Percentiles rank a stretch among this genome's conserved stretches.
Conservation (phyloP, 2,888 invertebrate species). For the Amiota communis region DNA sequence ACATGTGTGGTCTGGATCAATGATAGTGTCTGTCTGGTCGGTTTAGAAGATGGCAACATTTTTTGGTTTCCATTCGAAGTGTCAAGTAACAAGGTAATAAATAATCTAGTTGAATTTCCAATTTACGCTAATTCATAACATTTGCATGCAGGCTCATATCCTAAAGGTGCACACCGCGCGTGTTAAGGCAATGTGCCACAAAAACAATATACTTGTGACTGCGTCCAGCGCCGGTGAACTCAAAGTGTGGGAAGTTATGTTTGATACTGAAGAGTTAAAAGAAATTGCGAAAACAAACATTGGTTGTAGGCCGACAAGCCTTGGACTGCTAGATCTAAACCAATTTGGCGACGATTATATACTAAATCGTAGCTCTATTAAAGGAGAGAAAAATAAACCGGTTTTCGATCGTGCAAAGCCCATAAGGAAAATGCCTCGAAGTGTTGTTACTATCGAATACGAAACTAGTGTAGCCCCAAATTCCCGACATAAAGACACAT, state of each 20-base stretch:
- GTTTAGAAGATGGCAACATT: constrained; percentile 84
- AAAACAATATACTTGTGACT: constrained; percentile 78
- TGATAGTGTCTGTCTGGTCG: constrained; percentile 79
- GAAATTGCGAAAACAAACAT: constrained; percentile 77
- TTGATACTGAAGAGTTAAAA: constrained; percentile 61
- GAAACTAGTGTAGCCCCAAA: constrained; percentile 41
- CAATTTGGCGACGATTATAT: constrained; percentile 56
- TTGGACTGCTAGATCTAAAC: constrained; percentile 76
- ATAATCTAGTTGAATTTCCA: too few relatives aligned
- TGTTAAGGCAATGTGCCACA: constrained; percentile 79
- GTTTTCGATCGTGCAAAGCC: not conserved
- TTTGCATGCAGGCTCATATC: constrained; percentile 36
- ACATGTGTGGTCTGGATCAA: constrained; percentile 81
- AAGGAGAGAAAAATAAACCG: not conserved
- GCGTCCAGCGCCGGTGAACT: constrained; percentile 81
- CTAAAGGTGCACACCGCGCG: constrained; percentile 78
- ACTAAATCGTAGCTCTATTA: constrained; percentile 16
- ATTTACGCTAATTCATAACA: too few relatives aligned
- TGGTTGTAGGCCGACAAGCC: constrained; percentile 83
- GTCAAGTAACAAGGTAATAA: not conserved
- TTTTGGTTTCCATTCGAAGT: constrained; percentile 74
- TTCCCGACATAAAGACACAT: too few relatives aligned
- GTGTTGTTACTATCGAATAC: constrained; percentile 68
- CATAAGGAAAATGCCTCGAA: constrained; percentile 42
- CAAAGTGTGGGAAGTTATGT: constrained; percentile 79